A percentile compares a stretch with the other conserved stretches of the same genome.
phyloP scores from a whole-genome alignment of 1,140 invertebrate species.

The Heliconius hermathena region DNA sequence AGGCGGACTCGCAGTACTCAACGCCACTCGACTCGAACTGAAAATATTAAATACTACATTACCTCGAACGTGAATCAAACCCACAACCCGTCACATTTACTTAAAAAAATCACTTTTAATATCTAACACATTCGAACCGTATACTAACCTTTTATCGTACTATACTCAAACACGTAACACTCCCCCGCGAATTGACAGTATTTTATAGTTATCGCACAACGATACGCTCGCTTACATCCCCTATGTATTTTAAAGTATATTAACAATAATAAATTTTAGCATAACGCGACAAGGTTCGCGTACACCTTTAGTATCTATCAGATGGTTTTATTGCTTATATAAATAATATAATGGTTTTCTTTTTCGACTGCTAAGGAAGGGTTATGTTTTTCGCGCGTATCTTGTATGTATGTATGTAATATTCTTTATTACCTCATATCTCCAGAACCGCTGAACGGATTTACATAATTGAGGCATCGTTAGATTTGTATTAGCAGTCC shows the following conservation, averaged over 20 bases:
- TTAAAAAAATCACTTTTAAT: background rate
- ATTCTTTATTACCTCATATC: too few relatives aligned
- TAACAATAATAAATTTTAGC: constrained; percentile 7
- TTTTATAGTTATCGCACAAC: background rate
- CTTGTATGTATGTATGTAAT: too few relatives aligned
- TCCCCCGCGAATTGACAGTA: background rate
- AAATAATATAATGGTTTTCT: background rate
- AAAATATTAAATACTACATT: too few relatives aligned
- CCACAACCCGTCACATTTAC: too few relatives aligned
- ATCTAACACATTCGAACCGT: background rate
- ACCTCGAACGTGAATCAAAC: too few relatives aligned
- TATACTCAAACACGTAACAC: background rate
- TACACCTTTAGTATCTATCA: background rate
- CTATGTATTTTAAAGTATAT: constrained; percentile 1
- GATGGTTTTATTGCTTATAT: background rate
- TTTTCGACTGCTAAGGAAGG: too few relatives aligned
- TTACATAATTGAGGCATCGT: too few relatives aligned
- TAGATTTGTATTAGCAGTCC: too few relatives aligned
- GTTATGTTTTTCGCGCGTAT: too few relatives aligned
- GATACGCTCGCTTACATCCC: background rate
- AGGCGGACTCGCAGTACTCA: too few relatives aligned
- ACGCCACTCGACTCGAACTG: too few relatives aligned
- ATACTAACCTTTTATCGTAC: background rate
- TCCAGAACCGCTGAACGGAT: too few relatives aligned
- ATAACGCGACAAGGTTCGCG: background rate